Base-by-base conservation (phyloP, 2,888 invertebrate species). In the Cylloceria caligata region DNA sequence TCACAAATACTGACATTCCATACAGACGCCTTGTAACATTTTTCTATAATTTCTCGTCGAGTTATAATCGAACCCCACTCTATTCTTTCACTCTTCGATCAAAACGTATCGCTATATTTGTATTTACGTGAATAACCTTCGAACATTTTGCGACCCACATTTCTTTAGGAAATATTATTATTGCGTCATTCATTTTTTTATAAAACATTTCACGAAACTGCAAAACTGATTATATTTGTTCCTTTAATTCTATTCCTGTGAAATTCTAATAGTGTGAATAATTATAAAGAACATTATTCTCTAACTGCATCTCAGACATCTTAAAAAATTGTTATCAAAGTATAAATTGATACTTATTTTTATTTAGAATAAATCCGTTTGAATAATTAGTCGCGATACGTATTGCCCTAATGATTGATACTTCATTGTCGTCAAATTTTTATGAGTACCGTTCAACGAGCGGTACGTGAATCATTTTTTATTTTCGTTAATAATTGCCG, bases 401-500 rank as follows among this genome's bases (percentile, higher is more conserved):
- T 19, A 49, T 19, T 21, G 49, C 45, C 21, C 5, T 16, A 68
- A 52, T 24, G 2, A 24, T 47, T 34, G 16, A 34, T n/a, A 34
- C 16, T 30, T 16, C 16, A 57, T 57, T 16, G 57, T 57, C 34
- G 16, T 2, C 16, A 57, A 57, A 57, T 34, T 30, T 57, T 57
- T 34, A 30, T 13, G 55, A 55, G 2, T 4, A 30, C 30, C 27
- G 55, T 11, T 55, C 57, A 30, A 3, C 30, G n/a, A 30, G 30
- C 57, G 5, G 13, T 24, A 34, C 3, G 34, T 19, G 36, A 11
- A 1, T 30, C 7, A n/a, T n/a, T n/a, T 62, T 62, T 62, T 9
- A 21, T 62, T 45, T n/a, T 39, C 67, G 39, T 49, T 47, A 77
- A 42, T 60, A 49, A 52, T 67, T 60, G 72, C 34, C 67, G 30